Evolutionary conservation across 2,888 invertebrate species (phyloP).

Genomic region (Phyllotreta cruciferae): DNA sequence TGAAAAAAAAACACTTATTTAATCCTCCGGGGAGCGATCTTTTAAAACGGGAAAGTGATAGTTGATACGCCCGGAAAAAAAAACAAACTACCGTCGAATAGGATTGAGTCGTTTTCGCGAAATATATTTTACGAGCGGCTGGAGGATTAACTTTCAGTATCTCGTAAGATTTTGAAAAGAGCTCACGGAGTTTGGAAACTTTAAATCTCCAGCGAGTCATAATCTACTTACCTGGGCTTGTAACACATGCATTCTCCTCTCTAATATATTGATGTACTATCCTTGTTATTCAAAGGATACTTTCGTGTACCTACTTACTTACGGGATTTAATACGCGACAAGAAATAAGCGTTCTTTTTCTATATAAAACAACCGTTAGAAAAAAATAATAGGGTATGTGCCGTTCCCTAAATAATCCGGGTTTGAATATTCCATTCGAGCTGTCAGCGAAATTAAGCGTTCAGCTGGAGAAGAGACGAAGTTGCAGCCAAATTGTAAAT

Average conservation of each 20-base stretch:
- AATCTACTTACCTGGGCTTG: constrained; percentile 9
- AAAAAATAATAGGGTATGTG: background rate
- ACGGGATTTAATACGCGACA: background rate
- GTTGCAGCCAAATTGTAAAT: constrained; percentile 17
- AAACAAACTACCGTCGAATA: constrained; percentile 14
- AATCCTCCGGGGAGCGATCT: background rate
- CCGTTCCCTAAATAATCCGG: background rate
- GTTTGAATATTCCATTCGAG: constrained; percentile 12
- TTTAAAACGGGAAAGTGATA: constrained; percentile 3
- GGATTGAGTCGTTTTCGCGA: constrained; percentile 19
- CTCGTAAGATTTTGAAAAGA: constrained; percentile 3
- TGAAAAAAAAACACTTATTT: background rate
- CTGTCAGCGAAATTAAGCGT: constrained; percentile 15
- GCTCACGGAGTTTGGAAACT: constrained; percentile 11
- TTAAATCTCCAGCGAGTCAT: constrained; percentile 13
- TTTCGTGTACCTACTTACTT: background rate
- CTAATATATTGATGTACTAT: constrained; percentile 1
- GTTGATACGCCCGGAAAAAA: constrained; percentile 6
- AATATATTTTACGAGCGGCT: constrained; percentile 12
- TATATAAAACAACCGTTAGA: background rate
- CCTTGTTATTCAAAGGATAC: background rate
- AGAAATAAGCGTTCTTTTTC: background rate
- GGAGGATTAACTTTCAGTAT: constrained; percentile 8
- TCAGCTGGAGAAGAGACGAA: background rate
- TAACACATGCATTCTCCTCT: constrained; percentile 1